A percentile compares a stretch with the other conserved stretches of the same genome.
Conservation (phyloP, 2,113 vertebrate genomes). For the Oceanodroma tethys region DNA sequence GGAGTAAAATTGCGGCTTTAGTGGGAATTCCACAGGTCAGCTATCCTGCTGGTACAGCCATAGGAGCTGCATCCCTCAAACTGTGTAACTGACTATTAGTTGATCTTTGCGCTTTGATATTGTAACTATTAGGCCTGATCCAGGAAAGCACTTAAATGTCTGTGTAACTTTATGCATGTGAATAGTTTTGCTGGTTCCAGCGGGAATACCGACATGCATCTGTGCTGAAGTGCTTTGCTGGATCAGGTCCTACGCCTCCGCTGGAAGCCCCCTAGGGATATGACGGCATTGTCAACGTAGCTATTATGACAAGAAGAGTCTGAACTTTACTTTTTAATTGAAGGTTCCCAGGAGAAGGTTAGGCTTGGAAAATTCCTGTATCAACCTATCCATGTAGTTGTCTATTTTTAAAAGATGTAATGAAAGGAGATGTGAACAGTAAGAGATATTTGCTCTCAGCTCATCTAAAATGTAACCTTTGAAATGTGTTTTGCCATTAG, state of each 20-base stretch:
- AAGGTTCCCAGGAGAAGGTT: not conserved
- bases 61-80: not conserved
- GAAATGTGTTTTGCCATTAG: not conserved
- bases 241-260: not conserved
- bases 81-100: not conserved
- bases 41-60: not conserved
- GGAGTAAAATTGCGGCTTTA: not conserved
- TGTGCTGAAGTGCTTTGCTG: constrained; percentile 22
- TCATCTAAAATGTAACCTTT: not conserved
- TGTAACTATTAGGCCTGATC: not conserved
- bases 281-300: not conserved
- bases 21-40: not conserved
- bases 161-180: not conserved
- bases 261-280: not conserved
- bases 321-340: not conserved
- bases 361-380: not conserved
- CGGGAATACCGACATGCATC: not conserved
- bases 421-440: not conserved
- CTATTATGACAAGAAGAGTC: not conserved
- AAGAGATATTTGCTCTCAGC: not conserved
- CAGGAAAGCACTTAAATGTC: constrained; percentile 25
- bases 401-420: not conserved
- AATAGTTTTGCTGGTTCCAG: not conserved
- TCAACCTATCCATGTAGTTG: not conserved
- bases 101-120: not conserved